These are phyloP conservation scores for Phaenicophaeus curvirostris DNA, from an alignment of 2,797 vertebrate species.

Conservation along the genomic window DNA sequence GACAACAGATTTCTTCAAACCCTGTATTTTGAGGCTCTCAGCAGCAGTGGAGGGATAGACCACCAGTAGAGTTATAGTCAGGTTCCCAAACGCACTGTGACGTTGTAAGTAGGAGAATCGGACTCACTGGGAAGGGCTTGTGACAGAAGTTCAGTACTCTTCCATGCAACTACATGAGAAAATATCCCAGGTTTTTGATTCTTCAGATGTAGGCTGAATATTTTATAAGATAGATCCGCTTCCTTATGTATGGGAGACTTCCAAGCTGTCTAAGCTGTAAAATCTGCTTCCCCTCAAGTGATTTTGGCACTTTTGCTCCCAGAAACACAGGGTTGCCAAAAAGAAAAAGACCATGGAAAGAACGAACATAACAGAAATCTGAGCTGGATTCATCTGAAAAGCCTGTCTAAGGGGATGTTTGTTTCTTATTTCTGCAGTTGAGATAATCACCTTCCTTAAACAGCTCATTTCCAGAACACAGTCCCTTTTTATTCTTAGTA, in stretches of 20 bases:
- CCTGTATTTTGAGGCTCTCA: background rate
- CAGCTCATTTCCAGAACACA: background rate
- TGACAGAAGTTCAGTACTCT: background rate
- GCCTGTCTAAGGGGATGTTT: background rate
- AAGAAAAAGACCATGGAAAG: background rate
- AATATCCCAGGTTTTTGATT: background rate
- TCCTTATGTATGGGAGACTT: conserved; percentile 37
- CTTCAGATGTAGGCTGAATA: background rate
- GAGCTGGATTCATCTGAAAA: background rate
- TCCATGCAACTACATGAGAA: background rate
- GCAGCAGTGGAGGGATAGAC: background rate
- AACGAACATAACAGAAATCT: background rate
- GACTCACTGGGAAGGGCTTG: background rate
- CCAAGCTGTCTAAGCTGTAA: conserved; percentile 30
- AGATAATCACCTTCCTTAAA: conserved; percentile 17
- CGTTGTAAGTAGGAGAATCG: background rate
- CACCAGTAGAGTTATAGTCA: background rate
- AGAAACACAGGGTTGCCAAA: conserved; percentile 28
- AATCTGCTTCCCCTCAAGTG: conserved; percentile 48
- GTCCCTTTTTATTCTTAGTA: background rate
- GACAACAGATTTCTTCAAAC: background rate
- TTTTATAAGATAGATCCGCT: background rate
- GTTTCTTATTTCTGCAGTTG: conserved; percentile 13
- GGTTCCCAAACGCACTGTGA: background rate
- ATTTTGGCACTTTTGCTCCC: conserved; percentile 55